Evolutionary conservation across 2,797 vertebrate species (phyloP).

Genomic region (Steatocranus sp.): DNA sequence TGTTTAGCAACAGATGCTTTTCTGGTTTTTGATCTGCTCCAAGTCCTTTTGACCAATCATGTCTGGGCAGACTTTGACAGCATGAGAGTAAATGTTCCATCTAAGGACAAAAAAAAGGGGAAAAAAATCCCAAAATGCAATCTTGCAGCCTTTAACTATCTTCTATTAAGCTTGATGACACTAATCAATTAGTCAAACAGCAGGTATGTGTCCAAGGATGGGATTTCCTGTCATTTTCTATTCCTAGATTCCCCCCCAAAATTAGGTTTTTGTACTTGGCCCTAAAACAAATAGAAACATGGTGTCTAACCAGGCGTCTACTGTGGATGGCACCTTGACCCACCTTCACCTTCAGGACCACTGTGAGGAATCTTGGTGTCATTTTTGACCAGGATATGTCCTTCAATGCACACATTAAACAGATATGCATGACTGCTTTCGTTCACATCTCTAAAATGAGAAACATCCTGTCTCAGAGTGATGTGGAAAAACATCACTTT

Average conservation of each 20-base stretch:
- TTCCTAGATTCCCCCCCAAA: neutral
- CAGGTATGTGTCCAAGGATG: neutral
- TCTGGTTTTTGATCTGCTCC: neutral
- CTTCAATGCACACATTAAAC: neutral
- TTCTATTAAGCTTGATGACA: neutral
- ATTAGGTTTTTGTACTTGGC: neutral
- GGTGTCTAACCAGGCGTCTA: neutral
- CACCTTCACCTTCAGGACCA: neutral
- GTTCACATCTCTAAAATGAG: neutral
- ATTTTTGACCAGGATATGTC: neutral
- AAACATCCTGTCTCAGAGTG: neutral
- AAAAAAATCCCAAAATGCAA: fast-evolving
- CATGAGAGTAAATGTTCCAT: neutral
- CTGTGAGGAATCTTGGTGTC: neutral
- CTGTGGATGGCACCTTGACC: neutral
- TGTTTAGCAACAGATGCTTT: neutral
- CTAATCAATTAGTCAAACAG: neutral
- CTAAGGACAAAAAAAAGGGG: fast-evolving
- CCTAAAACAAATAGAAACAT: neutral
- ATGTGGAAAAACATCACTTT: neutral
- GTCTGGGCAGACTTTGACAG: neutral
- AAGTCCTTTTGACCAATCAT: neutral
- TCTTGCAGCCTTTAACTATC: neutral
- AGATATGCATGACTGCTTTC: neutral
- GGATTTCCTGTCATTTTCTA: neutral